Percentiles rank a stretch among this genome's conserved stretches.
Conservation (phyloP, 2,888 invertebrate genomes). For the Lasioglossum leucozonium region DNA sequence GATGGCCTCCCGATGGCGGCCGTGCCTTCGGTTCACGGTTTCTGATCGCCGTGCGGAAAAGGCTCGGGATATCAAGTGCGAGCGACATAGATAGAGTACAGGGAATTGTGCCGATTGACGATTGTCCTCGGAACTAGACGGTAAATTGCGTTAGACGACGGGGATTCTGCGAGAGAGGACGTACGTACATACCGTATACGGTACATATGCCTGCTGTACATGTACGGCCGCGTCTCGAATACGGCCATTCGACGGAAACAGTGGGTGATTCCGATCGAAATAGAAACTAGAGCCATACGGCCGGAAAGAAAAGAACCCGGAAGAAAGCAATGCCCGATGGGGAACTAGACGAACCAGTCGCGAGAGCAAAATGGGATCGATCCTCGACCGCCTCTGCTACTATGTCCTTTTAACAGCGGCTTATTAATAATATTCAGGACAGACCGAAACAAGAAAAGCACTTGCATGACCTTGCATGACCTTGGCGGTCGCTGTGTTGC, state of each 20-base stretch:
- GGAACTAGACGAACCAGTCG: slow-evolving; percentile 10
- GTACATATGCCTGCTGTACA: not conserved
- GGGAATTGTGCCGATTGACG: slow-evolving; percentile 33
- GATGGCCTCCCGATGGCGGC: slow-evolving; percentile 41
- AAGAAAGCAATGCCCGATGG: not conserved
- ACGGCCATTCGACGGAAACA: slow-evolving; percentile 51
- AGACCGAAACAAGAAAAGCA: not conserved
- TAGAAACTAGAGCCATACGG: slow-evolving; percentile 36
- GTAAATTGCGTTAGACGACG: slow-evolving; percentile 63
- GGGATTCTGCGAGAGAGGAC: slow-evolving; percentile 22
- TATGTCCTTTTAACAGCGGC: not conserved
- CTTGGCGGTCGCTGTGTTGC: too few relatives aligned
- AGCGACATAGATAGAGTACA: not conserved
- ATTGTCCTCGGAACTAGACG: slow-evolving; percentile 49
- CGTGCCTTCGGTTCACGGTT: slow-evolving; percentile 18
- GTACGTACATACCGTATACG: slow-evolving; percentile 8
- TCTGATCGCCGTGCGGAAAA: slow-evolving; percentile 25
- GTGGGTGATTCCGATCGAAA: slow-evolving; percentile 56
- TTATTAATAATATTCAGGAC: not conserved
- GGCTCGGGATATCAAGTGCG: slow-evolving; percentile 22
- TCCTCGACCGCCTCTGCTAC: not conserved
- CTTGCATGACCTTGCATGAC: too few relatives aligned
- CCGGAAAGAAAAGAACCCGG: slow-evolving; percentile 8
- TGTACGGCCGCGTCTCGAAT: slow-evolving; percentile 29
- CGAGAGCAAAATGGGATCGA: not conserved